Conservation (phyloP, 2,888 invertebrate genomes). For the Eueremaeus valkanovi region DNA sequence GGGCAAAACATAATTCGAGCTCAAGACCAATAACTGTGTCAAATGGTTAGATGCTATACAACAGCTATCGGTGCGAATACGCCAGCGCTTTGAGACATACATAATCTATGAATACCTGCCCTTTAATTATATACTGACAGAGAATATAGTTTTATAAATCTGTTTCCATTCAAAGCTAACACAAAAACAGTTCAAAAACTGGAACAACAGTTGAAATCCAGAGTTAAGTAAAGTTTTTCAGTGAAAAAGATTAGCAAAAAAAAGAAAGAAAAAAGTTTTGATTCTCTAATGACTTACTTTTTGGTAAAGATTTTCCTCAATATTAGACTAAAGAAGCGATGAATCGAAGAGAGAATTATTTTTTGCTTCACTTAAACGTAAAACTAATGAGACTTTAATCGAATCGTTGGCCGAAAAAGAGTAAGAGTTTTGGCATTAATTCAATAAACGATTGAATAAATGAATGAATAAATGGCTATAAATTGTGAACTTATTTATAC, state of each 20-base stretch:
- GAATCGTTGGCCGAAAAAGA: neutral
- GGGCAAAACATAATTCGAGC: neutral
- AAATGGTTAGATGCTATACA: neutral
- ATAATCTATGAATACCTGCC: neutral
- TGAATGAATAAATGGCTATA: neutral
- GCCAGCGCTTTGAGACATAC: neutral
- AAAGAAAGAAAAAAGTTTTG: neutral
- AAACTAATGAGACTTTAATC: neutral
- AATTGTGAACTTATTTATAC: constrained; percentile 11
- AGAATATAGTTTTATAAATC: neutral
- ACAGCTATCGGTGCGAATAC: neutral
- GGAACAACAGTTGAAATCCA: neutral
- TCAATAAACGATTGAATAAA: no score
- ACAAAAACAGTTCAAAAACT: neutral
- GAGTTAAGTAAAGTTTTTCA: neutral
- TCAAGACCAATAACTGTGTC: constrained; percentile 20
- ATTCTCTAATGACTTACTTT: constrained; percentile 7
- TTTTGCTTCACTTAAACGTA: no score
- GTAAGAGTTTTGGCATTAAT: no score
- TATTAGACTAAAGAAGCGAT: no score
- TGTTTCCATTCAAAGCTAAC: neutral
- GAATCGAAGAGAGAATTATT: no score
- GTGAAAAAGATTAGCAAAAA: neutral
- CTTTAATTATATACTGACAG: neutral
- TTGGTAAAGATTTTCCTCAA: neutral